Conservation (phyloP, 2,888 invertebrate genomes). For the Drosophila suboccidentalis region DNA sequence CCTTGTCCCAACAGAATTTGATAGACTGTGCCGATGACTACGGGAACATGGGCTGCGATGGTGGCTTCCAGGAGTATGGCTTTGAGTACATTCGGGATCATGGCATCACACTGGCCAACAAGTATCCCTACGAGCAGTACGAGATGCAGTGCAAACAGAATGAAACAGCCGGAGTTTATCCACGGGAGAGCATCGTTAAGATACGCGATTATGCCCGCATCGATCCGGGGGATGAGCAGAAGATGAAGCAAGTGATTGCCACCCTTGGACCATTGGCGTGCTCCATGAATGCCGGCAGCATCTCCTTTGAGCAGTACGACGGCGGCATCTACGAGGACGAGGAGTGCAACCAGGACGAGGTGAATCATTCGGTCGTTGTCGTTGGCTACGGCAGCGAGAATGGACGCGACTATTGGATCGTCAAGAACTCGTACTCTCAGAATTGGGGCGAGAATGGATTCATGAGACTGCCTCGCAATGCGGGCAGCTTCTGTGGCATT, state of each 20-base stretch:
- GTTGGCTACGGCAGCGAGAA: slow-evolving; percentile 84
- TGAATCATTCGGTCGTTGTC: slow-evolving; percentile 84
- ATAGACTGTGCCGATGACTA: slow-evolving; percentile 84
- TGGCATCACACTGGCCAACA: slow-evolving; percentile 82
- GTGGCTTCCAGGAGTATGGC: slow-evolving; percentile 84
- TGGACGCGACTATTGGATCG: slow-evolving; percentile 84
- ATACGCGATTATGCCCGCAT: slow-evolving; percentile 84
- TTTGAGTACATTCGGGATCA: slow-evolving; percentile 84
- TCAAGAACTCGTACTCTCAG: slow-evolving; percentile 84
- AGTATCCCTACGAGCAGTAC: slow-evolving; percentile 83
- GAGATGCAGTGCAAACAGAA: slow-evolving; percentile 81
- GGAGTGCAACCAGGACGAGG: slow-evolving; percentile 82
- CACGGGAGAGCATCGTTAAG: slow-evolving; percentile 68
- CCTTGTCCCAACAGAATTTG: slow-evolving; percentile 84
- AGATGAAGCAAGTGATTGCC: slow-evolving; percentile 84
- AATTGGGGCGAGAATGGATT: slow-evolving; percentile 85
- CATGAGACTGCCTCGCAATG: slow-evolving; percentile 82
- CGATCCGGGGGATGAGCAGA: slow-evolving; percentile 83
- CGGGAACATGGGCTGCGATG: slow-evolving; percentile 84
- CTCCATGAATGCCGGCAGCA: slow-evolving; percentile 80
- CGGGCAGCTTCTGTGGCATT: slow-evolving; percentile 83
- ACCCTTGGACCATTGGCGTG: slow-evolving; percentile 83
- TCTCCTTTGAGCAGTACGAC: slow-evolving; percentile 82
- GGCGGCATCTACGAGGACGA: slow-evolving; percentile 84
- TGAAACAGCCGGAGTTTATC: slow-evolving; percentile 70